Percentiles rank a stretch among this genome's conserved stretches.
These are phyloP conservation scores for Neosalanx taihuensis DNA, from an alignment of 2,797 vertebrate genomes.

Conservation along the genomic window DNA sequence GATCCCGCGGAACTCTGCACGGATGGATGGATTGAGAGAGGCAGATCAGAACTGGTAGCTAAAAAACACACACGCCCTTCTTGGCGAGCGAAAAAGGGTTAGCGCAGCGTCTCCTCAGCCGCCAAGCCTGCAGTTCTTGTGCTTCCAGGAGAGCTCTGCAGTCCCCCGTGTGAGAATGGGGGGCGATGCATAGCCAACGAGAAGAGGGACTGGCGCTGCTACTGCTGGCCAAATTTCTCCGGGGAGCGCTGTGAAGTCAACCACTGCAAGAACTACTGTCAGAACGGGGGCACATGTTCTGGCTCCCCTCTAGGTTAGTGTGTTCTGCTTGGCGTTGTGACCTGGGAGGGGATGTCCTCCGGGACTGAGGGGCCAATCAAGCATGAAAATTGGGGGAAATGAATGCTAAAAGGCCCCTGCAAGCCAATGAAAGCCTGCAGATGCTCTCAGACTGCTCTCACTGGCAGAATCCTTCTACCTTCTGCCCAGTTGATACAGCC, in stretches of 20 bases:
- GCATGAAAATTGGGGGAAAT: constrained; percentile 1
- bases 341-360: not conserved
- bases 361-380: not conserved
- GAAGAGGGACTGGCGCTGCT: constrained; percentile 78
- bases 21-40: too few relatives aligned
- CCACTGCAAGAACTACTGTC: constrained; percentile 82
- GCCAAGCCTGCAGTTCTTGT: too few relatives aligned
- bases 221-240: constrained; percentile 85
- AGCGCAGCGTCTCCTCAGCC: not conserved
- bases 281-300: constrained; percentile 81
- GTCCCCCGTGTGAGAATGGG: constrained; percentile 80
- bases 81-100: too few relatives aligned
- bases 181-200: constrained; percentile 83
- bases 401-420: not conserved
- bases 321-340: not conserved
- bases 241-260: constrained; percentile 83
- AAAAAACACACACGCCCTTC: too few relatives aligned
- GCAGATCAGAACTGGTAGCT: too few relatives aligned
- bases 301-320: constrained; percentile 77
- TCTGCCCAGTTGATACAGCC: not conserved
- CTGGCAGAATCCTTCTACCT: too few relatives aligned
- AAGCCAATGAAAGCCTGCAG: constrained; percentile 2
- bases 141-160: constrained; percentile 76
- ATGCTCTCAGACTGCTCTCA: not conserved
- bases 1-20: not conserved